Evolutionary conservation across 2,797 vertebrate species (phyloP), one percentile per base, ranked within the genome.

Genomic region (Gila robusta): DNA sequence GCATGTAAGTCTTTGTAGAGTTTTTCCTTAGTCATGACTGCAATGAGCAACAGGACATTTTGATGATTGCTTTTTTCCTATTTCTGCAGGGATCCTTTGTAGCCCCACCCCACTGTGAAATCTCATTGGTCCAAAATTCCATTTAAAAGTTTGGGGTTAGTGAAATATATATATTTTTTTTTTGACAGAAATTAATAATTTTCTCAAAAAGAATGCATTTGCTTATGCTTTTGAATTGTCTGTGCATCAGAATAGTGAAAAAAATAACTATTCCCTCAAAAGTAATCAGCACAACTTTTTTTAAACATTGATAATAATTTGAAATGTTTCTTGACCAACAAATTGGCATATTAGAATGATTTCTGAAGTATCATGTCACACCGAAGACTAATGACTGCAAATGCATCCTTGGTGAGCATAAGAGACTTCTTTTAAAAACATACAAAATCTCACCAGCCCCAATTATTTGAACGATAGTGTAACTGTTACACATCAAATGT

Each of bases 21-120:
- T 26, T 44, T 64, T 79, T 79, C 14, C 37, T 79, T 59, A n/a
- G 74, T 59, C 32, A n/a, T 37, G 52, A 78, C 52, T 77, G 74
- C 74, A 76, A 2, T 77, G 14, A 56, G 49, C 76, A 59, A 41
- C 35, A 41, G 37, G 35, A 16, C 35, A 56, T 62, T 78, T 41
- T 79, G 2, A 79, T 26, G n/a, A 26, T 19, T 21, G 8, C 54
- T 62, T 41, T 77, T 56, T n/a, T 17, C 59, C 11, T 78, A 26
- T 59, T 26, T 78, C 52, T 26, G 35, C 17, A 23, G 3, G 12
- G 4, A 14, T 37, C 2, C 21, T 23, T 52, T 10, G 35, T 39
- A 78, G 52, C 23, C 7, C 1, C 35, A 35, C 32, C 32, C 32
- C 52, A 59, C 52, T 78, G 7, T 37, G 35, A 78, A 56, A 78